Evolutionary conservation across 1,140 invertebrate species (phyloP).

Genomic region (Solenopsis invicta): DNA sequence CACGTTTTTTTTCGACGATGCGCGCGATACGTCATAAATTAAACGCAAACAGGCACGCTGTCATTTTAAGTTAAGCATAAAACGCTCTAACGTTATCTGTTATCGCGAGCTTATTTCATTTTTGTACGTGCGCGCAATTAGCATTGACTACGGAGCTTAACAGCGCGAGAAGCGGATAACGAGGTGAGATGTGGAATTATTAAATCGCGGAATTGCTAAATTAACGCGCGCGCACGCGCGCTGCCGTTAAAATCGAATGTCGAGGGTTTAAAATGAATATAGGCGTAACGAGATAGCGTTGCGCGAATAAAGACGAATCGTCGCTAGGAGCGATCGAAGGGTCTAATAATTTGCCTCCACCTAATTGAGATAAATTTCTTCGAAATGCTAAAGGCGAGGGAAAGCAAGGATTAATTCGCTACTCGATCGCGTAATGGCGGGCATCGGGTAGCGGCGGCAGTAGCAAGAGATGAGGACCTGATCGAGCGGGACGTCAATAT

Average conservation of each 20-base stretch:
- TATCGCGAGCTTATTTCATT: not conserved
- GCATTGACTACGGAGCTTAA: not conserved
- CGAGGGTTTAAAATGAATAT: not conserved
- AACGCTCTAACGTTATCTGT: not conserved
- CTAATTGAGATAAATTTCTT: not conserved
- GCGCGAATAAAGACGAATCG: not conserved
- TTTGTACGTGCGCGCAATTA: not conserved
- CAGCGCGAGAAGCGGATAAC: not conserved
- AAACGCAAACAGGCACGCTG: not conserved
- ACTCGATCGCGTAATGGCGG: not conserved
- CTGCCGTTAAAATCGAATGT: not conserved
- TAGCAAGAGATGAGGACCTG: not conserved
- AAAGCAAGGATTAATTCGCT: constrained; percentile 10
- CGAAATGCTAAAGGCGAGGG: too few relatives aligned
- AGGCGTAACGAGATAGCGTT: not conserved
- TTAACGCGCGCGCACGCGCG: not conserved
- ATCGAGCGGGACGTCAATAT: constrained; percentile 19
- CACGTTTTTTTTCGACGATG: not conserved
- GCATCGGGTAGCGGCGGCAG: not conserved
- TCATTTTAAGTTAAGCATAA: not conserved
- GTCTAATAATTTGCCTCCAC: not conserved
- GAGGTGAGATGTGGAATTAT: not conserved
- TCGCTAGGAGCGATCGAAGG: not conserved
- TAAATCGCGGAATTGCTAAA: not conserved
- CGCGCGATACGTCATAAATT: not conserved